Evolutionary conservation across 92 coral and sea anemone species (phyloP).

Genomic region (Epizoanthus fatuus): DNA sequence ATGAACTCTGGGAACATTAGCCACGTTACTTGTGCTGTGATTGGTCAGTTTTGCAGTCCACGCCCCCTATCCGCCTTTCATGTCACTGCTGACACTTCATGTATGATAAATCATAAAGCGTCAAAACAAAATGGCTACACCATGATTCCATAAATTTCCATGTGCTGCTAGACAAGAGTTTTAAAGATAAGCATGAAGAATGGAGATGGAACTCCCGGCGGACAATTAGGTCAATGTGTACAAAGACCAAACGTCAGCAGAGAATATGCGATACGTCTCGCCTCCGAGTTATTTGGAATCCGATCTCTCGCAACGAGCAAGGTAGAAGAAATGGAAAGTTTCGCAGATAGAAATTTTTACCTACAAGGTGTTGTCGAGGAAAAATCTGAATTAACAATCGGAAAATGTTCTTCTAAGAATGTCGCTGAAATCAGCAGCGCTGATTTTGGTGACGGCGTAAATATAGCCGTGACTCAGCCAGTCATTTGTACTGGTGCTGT

Average conservation of each 20-base stretch:
- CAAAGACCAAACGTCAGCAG: not conserved
- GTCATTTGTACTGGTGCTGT: no score
- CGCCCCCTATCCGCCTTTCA: slow-evolving; percentile 56
- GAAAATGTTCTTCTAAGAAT: not conserved
- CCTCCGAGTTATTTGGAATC: slow-evolving; percentile 11
- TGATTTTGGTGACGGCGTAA: no score
- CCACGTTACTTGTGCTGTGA: slow-evolving; percentile 52
- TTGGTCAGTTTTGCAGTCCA: slow-evolving; percentile 63
- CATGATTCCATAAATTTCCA: no score
- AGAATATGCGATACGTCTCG: not conserved
- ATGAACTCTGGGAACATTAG: slow-evolving; percentile 45
- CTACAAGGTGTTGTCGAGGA: not conserved
- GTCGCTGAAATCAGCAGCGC: not conserved
- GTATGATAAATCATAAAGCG: no score
- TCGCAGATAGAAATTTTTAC: slow-evolving; percentile 5
- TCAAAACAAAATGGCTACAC: no score
- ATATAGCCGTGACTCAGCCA: no score
- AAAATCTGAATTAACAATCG: not conserved
- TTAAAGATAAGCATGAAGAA: not conserved
- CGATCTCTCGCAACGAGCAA: not conserved
- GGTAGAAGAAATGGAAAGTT: slow-evolving; percentile 9
- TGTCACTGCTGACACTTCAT: no score
- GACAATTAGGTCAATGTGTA: not conserved
- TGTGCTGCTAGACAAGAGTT: no score
- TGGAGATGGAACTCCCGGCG: not conserved